Conservation (phyloP, 1,140 invertebrate species). For the Caerostris extrusa region DNA sequence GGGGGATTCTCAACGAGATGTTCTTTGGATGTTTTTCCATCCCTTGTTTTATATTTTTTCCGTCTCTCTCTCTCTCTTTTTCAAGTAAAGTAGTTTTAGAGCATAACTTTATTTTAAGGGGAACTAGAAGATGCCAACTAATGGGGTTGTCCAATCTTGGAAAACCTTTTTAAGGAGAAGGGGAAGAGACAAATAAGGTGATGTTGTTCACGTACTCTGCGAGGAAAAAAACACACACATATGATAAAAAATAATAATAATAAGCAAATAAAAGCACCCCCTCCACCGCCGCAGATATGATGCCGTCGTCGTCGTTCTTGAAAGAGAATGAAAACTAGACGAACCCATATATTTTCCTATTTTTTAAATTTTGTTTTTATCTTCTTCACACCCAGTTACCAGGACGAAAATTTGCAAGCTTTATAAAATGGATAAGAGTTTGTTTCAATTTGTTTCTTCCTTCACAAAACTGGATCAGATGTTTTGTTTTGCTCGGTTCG, state of each 20-base stretch:
- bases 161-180: constrained; percentile 5
- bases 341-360: constrained; percentile 12
- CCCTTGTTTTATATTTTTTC: constrained; percentile 28
- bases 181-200: constrained; percentile 45
- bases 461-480: constrained; percentile 55
- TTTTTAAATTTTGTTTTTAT: too few species aligned
- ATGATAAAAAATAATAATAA: not conserved
- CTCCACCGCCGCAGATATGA: constrained; percentile 8
- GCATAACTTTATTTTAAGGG: constrained; percentile 71
- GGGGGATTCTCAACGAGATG: constrained; percentile 48
- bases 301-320: not conserved
- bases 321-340: constrained; percentile 51
- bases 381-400: not conserved
- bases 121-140: constrained; percentile 11
- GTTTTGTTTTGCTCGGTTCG: not conserved
- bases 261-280: not conserved
- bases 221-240: not conserved
- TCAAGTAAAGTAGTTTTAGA: constrained; percentile 71
- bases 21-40: constrained; percentile 27
- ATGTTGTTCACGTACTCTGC: constrained; percentile 53
- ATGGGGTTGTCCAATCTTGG: constrained; percentile 67
- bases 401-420: constrained; percentile 35
- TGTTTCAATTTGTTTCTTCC: constrained; percentile 58
- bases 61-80: not conserved
- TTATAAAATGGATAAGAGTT: constrained; percentile 37